Evolutionary conservation across 2,797 vertebrate species (phyloP), one percentile per base, ranked within the genome.

Genomic region (Lepidocolaptes lacrymiger): DNA sequence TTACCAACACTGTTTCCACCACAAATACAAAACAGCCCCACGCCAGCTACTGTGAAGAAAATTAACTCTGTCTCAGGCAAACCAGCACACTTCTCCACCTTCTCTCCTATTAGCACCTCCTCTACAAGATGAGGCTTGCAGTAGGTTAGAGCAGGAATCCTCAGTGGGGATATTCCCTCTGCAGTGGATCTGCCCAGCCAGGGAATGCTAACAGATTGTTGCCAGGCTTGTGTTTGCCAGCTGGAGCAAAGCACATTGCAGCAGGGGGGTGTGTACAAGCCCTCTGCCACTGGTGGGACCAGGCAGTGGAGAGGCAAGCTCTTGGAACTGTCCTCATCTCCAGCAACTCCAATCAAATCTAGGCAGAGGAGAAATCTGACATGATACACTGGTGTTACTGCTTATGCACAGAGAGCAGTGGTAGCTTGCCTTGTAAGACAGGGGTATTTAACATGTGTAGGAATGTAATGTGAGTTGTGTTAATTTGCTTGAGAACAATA

Each of bases 401-500:
- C 54, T 83, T 51, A 8, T 62, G 58, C 69, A 83, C 27, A 55
- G 46, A 83, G 8, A 76, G n/a, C 54, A 73, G 14, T 32, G 11
- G 52, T 41, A 48, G 39, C 41, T 51, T 85, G 79, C 41, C 18
- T 19, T 66, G 4, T 26, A 32, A 16, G 18, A 59, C 6, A 44
- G 43, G 22, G 71, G 22, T 64, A 64, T 68, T 83, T 83, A 54
- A 32, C 12, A 2, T 62, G 20, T 66, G 23, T 43, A 82, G 87
- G 81, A 93, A 91, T 72, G 55, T 32, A 82, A 55, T 41, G 43
- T 3, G 7, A 56, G 5, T 67, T 75, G 23, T 56, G 30, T 78
- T 94, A 63, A 89, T 91, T 92, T 91, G 26, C 49, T 77, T 81
- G 32, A 68, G 49, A 81, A 71, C 91, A 93, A 39, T n/a, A 86